These are phyloP conservation scores for Hephaestus fuliginosus DNA, from an alignment of 2,797 vertebrate genomes.

Conservation along the genomic window DNA sequence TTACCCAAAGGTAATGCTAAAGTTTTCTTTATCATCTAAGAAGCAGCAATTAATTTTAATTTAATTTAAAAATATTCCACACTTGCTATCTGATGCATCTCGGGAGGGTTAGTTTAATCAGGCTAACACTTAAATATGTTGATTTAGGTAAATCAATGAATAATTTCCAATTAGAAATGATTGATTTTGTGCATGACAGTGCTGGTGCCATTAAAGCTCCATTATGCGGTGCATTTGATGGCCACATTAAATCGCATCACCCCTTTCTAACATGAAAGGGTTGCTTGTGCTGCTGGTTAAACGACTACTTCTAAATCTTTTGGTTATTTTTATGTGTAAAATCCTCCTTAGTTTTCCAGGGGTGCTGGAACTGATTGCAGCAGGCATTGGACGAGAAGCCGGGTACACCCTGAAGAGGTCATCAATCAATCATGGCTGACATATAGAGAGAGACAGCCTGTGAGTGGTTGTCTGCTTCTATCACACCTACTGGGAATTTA, in stretches of 20 bases:
- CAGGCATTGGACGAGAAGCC: too few species aligned
- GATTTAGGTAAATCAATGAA: neutral
- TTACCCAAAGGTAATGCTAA: neutral
- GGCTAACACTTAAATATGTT: neutral
- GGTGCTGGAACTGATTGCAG: too few species aligned
- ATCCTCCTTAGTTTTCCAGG: too few species aligned
- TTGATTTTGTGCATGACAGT: neutral
- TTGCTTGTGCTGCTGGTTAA: neutral
- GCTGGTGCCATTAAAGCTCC: neutral
- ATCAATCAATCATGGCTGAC: too few species aligned
- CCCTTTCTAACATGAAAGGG: neutral
- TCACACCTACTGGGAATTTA: too few species aligned
- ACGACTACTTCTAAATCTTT: too few species aligned
- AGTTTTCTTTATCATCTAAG: neutral
- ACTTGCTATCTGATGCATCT: neutral
- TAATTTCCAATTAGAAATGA: neutral
- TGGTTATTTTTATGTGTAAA: too few species aligned
- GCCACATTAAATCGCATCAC: neutral
- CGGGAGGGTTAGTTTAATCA: neutral
- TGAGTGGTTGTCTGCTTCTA: too few species aligned
- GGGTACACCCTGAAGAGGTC: too few species aligned
- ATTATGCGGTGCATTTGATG: neutral
- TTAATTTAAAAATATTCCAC: too few species aligned
- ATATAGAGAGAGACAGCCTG: too few species aligned
- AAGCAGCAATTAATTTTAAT: too few species aligned